phyloP scores from a whole-genome alignment of 2,113 vertebrate species.

The Willisornis vidua region DNA sequence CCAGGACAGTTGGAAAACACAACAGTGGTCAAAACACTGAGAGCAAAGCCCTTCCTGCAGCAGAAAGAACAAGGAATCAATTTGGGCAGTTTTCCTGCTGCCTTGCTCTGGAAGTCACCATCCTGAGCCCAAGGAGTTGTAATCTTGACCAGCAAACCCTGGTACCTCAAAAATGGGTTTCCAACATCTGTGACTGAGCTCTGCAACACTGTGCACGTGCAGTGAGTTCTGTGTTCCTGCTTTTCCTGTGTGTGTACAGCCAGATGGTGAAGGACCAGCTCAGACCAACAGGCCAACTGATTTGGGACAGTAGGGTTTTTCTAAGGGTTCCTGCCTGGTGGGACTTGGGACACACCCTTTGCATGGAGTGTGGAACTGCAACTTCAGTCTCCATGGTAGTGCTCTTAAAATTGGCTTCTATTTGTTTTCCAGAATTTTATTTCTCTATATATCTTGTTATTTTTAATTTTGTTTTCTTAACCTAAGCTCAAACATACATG shows the following conservation, averaged over 20 bases:
- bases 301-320: neutral
- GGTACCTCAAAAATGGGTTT: neutral
- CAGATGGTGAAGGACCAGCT: neutral
- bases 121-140: neutral
- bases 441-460: neutral
- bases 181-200: neutral
- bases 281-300: neutral
- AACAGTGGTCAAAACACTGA: neutral
- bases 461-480: neutral
- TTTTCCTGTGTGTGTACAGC: neutral
- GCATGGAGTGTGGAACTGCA: neutral
- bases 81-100: neutral
- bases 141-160: neutral
- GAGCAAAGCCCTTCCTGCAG: neutral
- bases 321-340: neutral
- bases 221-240: neutral
- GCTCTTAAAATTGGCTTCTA: neutral
- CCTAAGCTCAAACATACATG: accelerated
- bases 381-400: neutral
- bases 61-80: neutral
- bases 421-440: neutral
- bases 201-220: accelerated
- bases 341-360: neutral
- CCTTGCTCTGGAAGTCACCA: neutral
- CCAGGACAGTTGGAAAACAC: neutral